Evolutionary conservation across 2,888 invertebrate species (phyloP).

Genomic region (Vanessa cardui): DNA sequence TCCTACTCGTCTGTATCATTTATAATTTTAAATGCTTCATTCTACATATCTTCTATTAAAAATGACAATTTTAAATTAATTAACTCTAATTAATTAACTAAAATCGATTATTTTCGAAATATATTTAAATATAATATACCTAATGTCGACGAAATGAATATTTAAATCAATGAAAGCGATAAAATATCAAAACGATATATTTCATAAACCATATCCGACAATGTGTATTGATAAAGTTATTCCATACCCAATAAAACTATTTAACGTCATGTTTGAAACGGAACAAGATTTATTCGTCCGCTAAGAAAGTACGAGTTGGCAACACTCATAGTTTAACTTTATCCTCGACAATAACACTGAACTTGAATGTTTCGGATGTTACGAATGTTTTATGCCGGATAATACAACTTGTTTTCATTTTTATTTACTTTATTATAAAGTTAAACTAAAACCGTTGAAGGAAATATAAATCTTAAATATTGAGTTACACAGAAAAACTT

Average conservation of each 20-base stretch:
- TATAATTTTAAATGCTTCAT: neutral
- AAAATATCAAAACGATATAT: neutral
- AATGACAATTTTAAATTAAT: neutral
- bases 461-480: neutral
- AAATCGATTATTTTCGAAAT: no score
- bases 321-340: conserved; percentile 30
- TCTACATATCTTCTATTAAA: no score
- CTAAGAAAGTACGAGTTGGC: conserved; percentile 35
- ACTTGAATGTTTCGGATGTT: conserved; percentile 37
- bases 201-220: neutral
- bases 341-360: conserved; percentile 38
- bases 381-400: conserved; percentile 35
- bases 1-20: neutral
- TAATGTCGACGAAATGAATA: no score
- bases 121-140: no score
- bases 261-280: conserved; percentile 27
- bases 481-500: neutral
- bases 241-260: conserved; percentile 19
- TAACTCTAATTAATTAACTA: no score
- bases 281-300: conserved; percentile 26
- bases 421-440: conserved; percentile 1
- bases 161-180: no score
- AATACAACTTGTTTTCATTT: conserved; percentile 23
- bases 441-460: neutral
- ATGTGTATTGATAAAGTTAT: conserved; percentile 13